Base-by-base conservation (phyloP, 92 coral and sea anemone species). In the Hydrozoanthus gracilis region DNA sequence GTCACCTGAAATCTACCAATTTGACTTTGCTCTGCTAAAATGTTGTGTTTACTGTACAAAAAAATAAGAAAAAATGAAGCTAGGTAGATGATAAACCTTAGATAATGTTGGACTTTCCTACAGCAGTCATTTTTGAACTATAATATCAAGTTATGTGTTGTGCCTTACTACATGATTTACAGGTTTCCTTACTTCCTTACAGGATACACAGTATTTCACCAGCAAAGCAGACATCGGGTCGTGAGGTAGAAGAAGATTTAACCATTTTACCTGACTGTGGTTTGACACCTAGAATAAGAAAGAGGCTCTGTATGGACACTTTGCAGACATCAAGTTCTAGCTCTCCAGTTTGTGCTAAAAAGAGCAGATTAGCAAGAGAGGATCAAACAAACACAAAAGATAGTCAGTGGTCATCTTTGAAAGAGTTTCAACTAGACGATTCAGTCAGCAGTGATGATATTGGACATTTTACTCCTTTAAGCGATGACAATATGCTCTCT, bases 331-430 rank as follows among this genome's bases (percentile, higher is more conserved):
- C 48, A 27, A 27, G 5, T 47, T 3, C 66, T 11, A 20, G 27
- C 50, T 76, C 66, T 5, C 82, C 65, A 27, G 14, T n/a, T 76
- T 17, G 10, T 76, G 67, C 82, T 35, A 54, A 76, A 44, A 76
- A 54, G 45, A 27, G 65, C 67, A 76, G 13, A 17, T 18, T 52
- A 56, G 35, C n/a, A 76, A 35, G 82, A 76, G 5, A 44, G 17
- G 82, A 5, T 76, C 0, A 27, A 27, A 27, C 39, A 27, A 27
- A 27, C 39, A 20, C 17, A 50, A 11, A 54, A 52, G n/a, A 8
- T 18, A 27, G 39, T 54, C 66, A 5, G 55, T 20, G 14, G 4
- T 54, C 66, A 54, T 17, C 60, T 10, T 56, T 66, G 6, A 12
- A 15, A 52, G 82, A 76, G 13, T 15, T 54, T 54, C 49, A 76